phyloP scores from a whole-genome alignment of 2,888 invertebrate genomes.

The Nephrotoma appendiculata region DNA sequence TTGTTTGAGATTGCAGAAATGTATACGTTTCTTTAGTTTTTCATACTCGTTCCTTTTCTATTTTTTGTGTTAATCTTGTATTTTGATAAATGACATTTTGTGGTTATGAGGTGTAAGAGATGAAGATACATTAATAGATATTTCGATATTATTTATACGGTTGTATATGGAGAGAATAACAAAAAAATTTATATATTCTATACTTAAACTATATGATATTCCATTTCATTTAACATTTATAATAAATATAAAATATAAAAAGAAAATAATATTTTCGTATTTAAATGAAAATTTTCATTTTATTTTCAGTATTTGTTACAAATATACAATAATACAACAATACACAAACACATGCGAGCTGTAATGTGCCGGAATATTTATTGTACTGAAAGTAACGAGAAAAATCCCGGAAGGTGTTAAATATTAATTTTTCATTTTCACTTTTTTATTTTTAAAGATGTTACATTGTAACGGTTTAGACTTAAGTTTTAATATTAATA shows the following conservation, averaged over 20 bases:
- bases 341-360: too few species aligned
- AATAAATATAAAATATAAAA: not conserved
- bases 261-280: not conserved
- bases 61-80: not conserved
- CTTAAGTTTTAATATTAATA: not conserved
- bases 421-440: not conserved
- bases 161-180: not conserved
- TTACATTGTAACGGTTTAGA: not conserved
- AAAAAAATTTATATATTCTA: not conserved
- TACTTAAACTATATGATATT: not conserved
- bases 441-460: not conserved
- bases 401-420: not conserved
- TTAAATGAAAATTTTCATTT: not conserved
- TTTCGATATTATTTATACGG: not conserved
- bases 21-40: not conserved
- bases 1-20: not conserved
- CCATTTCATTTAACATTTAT: not conserved
- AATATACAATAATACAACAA: not conserved
- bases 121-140: not conserved
- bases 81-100: not conserved
- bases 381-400: not conserved
- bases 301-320: not conserved
- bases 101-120: not conserved
- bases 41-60: not conserved
- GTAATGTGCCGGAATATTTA: not conserved